phyloP scores from a whole-genome alignment of 2,888 invertebrate species.

The Epirrhoe tristata region DNA sequence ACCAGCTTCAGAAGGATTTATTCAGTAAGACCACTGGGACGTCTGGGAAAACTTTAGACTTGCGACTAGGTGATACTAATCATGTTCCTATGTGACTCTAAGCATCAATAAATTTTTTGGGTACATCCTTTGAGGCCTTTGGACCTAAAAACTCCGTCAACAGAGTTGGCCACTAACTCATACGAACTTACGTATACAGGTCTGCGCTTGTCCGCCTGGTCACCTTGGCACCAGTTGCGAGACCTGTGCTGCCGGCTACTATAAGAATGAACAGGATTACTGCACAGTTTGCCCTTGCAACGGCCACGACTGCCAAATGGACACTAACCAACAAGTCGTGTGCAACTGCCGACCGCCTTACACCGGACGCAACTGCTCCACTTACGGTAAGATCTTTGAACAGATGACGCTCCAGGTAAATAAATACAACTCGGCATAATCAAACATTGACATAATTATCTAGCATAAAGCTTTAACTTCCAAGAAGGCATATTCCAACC shows the following conservation, averaged over 20 bases:
- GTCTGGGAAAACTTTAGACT: no score
- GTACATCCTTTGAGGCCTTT: no score
- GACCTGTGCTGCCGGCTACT: conserved; percentile 89
- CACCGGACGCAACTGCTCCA: conserved; percentile 87
- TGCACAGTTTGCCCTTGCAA: conserved; percentile 92
- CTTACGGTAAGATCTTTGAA: conserved; percentile 57
- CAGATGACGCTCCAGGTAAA: not conserved
- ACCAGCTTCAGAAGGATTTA: no score
- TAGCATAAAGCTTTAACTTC: not conserved
- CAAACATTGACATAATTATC: not conserved
- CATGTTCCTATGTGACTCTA: no score
- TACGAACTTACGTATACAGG: conserved; percentile 47
- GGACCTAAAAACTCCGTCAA: no score
- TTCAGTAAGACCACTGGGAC: no score
- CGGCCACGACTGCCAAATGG: conserved; percentile 88
- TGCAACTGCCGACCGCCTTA: conserved; percentile 91
- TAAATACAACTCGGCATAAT: not conserved
- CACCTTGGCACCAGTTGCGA: conserved; percentile 95
- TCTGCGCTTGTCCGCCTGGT: conserved; percentile 93
- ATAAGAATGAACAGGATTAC: conserved; percentile 87
- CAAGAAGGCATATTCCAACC: no score
- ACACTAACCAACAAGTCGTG: conserved; percentile 84
- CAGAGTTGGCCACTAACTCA: no score
- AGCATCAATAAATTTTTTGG: no score
- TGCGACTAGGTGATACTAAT: no score